phyloP scores from a whole-genome alignment of 1,140 invertebrate genomes.

The Heliconius nattereri region DNA sequence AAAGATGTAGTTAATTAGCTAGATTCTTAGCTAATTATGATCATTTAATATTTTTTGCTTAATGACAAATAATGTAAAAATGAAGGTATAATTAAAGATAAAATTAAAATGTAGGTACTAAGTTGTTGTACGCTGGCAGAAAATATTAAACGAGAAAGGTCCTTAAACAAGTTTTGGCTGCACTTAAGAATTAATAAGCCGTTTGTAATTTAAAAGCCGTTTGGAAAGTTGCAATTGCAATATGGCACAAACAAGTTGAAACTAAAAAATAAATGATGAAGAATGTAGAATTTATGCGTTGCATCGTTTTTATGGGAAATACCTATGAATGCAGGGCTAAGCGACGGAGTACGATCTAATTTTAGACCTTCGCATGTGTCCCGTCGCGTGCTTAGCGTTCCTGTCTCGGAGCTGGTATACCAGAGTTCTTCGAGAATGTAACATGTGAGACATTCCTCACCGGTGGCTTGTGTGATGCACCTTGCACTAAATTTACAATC shows the following conservation, averaged over 20 bases:
- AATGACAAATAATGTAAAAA: too few species aligned
- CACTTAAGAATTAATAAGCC: constrained; percentile 40
- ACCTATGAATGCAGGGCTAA: constrained; percentile 36
- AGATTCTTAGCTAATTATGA: too few species aligned
- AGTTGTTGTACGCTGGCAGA: constrained; percentile 19
- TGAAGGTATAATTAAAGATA: too few species aligned
- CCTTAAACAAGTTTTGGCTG: constrained; percentile 38
- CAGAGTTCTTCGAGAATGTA: constrained; percentile 37
- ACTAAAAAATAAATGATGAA: constrained; percentile 7
- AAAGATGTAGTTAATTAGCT: too few species aligned
- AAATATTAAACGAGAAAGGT: constrained; percentile 44
- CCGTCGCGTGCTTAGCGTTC: constrained; percentile 61
- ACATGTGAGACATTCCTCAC: constrained; percentile 33
- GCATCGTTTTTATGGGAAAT: constrained; percentile 38
- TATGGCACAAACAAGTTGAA: constrained; percentile 23
- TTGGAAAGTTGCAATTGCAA: constrained; percentile 23
- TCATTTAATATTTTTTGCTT: too few species aligned
- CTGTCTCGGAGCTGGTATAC: constrained; percentile 46
- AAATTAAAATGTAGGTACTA: not conserved
- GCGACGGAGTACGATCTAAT: constrained; percentile 61
- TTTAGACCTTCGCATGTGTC: constrained; percentile 56
- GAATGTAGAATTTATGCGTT: constrained; percentile 6
- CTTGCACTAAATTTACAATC: constrained; percentile 3
- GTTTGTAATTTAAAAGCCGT: constrained; percentile 22
- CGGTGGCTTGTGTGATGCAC: not conserved